A percentile compares a stretch with the other conserved stretches of the same genome.
Evolutionary conservation across 2,113 vertebrate species (phyloP).

Genomic region (Myrmecophaga tridactyla): DNA sequence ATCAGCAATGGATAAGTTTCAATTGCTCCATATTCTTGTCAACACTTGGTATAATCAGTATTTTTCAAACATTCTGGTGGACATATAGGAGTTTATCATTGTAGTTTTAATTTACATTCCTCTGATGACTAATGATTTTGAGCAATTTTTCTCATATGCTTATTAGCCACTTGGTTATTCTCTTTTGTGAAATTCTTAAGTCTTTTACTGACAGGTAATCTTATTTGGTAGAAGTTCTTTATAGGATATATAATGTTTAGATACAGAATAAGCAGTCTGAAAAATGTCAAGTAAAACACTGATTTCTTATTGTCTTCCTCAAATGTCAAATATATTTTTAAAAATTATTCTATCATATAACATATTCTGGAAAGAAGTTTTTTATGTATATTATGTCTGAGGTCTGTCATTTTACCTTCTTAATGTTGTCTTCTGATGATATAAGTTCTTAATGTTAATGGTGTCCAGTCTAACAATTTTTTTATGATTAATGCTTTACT

Average conservation of each 20-base stretch:
- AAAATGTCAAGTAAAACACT: slow-evolving; percentile 46
- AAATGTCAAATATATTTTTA: slow-evolving; percentile 16
- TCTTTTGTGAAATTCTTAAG: slow-evolving; percentile 12
- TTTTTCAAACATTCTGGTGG: not conserved
- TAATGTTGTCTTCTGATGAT: not conserved
- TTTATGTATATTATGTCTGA: not conserved
- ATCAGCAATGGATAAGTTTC: not conserved
- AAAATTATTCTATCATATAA: slow-evolving; percentile 8
- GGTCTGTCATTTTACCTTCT: slow-evolving; percentile 18
- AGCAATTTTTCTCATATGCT: not conserved
- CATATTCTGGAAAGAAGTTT: not conserved
- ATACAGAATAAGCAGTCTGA: slow-evolving; percentile 14
- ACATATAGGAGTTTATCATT: not conserved
- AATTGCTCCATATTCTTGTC: not conserved
- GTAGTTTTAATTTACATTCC: slow-evolving; percentile 16
- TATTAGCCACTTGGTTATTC: not conserved
- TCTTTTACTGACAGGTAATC: not conserved
- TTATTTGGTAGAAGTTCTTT: slow-evolving; percentile 22
- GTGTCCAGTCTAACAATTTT: not conserved
- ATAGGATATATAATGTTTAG: not conserved
- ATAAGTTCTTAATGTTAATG: not conserved
- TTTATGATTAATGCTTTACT: not conserved
- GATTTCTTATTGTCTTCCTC: slow-evolving; percentile 26
- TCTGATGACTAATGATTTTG: not conserved
- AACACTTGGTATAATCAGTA: not conserved